Percentiles rank a stretch among this genome's conserved stretches.
Evolutionary conservation across 1,140 invertebrate genomes (phyloP).

Genomic region (Argopecten irradians): DNA sequence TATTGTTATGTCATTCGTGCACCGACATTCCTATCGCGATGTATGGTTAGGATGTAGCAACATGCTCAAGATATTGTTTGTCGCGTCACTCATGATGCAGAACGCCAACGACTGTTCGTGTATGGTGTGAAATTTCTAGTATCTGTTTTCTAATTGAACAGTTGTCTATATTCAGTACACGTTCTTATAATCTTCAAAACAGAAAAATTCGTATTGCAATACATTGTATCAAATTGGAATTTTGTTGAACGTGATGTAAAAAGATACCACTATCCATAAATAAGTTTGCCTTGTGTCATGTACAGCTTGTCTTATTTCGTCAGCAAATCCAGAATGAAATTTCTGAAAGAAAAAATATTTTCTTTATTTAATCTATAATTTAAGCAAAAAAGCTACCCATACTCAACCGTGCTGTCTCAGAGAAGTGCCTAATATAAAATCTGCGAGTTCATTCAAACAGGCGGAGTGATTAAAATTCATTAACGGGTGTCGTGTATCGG

Average conservation of each 20-base stretch:
- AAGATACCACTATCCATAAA: too few species aligned
- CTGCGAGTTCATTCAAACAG: not conserved
- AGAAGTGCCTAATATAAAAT: not conserved
- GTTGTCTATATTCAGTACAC: too few species aligned
- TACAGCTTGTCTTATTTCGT: too few species aligned
- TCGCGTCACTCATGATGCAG: not conserved
- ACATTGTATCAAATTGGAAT: too few species aligned
- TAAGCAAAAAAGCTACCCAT: not conserved
- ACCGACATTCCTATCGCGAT: not conserved
- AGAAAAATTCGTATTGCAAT: too few species aligned
- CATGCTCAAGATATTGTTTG: not conserved
- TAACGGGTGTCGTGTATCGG: not conserved
- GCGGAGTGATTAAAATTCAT: not conserved
- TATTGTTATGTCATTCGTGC: slow-evolving; percentile 1
- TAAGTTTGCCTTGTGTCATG: too few species aligned
- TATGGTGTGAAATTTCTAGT: not conserved
- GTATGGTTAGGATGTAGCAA: not conserved
- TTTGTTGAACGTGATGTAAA: too few species aligned
- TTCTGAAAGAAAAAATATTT: not conserved
- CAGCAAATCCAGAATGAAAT: not conserved
- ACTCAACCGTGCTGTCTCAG: not conserved
- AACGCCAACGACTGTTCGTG: not conserved
- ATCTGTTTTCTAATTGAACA: too few species aligned
- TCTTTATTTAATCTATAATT: not conserved
- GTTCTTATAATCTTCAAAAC: too few species aligned